A percentile compares a stretch with the other conserved stretches of the same genome.
phyloP scores from a whole-genome alignment of 1,140 invertebrate genomes.

The Aphis craccivora region DNA sequence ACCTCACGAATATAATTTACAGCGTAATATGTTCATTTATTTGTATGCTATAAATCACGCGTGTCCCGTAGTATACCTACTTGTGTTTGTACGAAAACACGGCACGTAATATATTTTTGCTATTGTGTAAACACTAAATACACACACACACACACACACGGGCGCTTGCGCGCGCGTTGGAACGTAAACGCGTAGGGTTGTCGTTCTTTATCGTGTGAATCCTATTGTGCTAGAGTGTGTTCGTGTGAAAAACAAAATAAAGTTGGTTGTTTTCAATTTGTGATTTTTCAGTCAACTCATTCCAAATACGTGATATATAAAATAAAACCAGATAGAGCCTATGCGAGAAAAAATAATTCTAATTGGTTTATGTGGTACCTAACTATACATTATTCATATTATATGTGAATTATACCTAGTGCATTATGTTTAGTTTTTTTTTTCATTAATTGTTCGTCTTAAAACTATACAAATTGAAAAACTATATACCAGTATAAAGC shows the following conservation, averaged over 20 bases:
- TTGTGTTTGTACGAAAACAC: neutral
- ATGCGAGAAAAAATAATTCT: no score
- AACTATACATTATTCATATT: no score
- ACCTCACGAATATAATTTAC: neutral
- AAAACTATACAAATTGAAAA: no score
- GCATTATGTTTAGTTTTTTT: no score
- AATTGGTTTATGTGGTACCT: no score
- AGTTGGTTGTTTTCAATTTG: neutral
- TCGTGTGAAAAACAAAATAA: neutral
- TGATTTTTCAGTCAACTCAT: neutral
- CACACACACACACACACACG: neutral
- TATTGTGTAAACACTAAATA: neutral
- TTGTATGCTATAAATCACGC: neutral
- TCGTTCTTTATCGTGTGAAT: neutral
- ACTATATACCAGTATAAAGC: no score
- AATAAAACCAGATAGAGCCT: neutral
- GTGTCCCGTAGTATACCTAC: neutral
- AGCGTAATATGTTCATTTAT: conserved; percentile 10
- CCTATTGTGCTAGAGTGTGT: neutral
- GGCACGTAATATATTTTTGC: conserved; percentile 11
- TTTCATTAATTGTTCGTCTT: no score
- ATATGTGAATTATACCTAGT: no score
- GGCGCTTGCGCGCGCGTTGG: neutral
- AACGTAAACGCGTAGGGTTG: neutral
- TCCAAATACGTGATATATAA: neutral